Evolutionary conservation across 2,797 vertebrate genomes (phyloP).

Genomic region (Acanthurus tractus): DNA sequence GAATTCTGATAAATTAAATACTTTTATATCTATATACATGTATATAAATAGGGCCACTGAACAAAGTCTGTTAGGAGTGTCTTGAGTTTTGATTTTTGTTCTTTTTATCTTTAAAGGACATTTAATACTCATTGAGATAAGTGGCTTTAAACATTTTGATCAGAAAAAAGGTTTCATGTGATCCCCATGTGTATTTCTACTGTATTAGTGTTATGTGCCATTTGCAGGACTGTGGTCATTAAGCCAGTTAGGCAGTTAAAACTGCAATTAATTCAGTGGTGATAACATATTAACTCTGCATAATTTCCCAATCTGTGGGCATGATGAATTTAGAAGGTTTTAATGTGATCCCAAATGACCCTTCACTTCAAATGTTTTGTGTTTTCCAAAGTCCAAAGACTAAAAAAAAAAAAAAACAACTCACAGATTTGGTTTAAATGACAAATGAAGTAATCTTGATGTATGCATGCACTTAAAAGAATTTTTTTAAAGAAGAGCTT

Average conservation of each 20-base stretch:
- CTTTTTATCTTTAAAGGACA: neutral
- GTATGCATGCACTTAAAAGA: neutral
- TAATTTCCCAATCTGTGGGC: slow-evolving; percentile 52
- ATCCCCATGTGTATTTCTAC: neutral
- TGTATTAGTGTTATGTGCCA: slow-evolving; percentile 8
- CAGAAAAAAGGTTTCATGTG: slow-evolving; percentile 1
- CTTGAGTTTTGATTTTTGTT: slow-evolving; percentile 7
- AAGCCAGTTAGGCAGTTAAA: slow-evolving; percentile 43
- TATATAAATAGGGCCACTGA: neutral
- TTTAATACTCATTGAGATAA: neutral
- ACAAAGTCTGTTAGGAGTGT: slow-evolving; percentile 2
- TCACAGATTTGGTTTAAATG: neutral
- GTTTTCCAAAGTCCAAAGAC: neutral
- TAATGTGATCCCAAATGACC: slow-evolving; percentile 44
- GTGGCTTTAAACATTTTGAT: slow-evolving; percentile 15
- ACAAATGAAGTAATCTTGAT: neutral
- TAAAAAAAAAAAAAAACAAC: neutral
- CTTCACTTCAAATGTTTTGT: neutral
- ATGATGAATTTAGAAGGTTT: slow-evolving; percentile 35
- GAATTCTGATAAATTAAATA: no score
- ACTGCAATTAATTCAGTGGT: slow-evolving; percentile 50
- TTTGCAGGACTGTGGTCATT: slow-evolving; percentile 35
- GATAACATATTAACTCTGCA: slow-evolving; percentile 48
- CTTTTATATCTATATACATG: neutral
- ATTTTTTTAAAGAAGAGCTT: neutral